Evolutionary conservation across 1,140 invertebrate species (phyloP).

Genomic region (Drosophila kanapiae): DNA sequence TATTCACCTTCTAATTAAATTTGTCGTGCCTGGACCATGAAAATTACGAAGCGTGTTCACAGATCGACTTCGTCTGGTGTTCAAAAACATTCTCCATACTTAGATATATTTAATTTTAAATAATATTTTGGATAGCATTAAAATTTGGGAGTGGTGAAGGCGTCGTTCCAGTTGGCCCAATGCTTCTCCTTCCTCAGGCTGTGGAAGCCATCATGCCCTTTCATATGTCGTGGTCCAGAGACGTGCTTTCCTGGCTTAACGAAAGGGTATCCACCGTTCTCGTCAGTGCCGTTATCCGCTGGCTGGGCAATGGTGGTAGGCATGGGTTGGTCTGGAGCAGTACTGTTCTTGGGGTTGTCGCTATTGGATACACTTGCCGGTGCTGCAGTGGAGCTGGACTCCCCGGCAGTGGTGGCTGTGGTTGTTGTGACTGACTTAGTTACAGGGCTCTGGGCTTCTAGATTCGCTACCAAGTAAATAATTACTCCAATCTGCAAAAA

Average conservation of each 20-base stretch:
- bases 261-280: conserved; percentile 39
- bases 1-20: conserved; percentile 11
- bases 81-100: not conserved
- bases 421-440: not conserved
- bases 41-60: not conserved
- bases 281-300: not conserved
- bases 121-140: not conserved
- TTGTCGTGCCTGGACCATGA: not conserved
- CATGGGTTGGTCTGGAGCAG: not conserved
- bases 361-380: not conserved
- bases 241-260: conserved; percentile 7
- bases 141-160: conserved; percentile 28
- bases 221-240: conserved; percentile 20
- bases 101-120: not conserved
- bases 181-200: conserved; percentile 30
- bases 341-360: not conserved
- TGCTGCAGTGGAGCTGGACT: not conserved
- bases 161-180: conserved; percentile 62
- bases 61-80: not conserved
- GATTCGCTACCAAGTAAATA: conserved; percentile 3
- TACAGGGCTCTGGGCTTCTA: conserved; percentile 4
- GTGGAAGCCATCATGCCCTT: conserved; percentile 66
- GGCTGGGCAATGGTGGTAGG: not conserved
- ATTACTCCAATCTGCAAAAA: conserved; percentile 14
- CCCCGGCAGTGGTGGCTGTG: not conserved